A percentile compares a stretch with the other conserved stretches of the same genome.
Evolutionary conservation across 1,140 invertebrate species (phyloP).

Genomic region (Caenorhabditis elegans): WBcel235 BX284603.4:3729001-3729500

Average conservation of each 20-base stretch:
- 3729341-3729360: neutral
- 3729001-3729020: too few species aligned
- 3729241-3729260: neutral
- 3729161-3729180: neutral
- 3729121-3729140: neutral
- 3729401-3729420: neutral
- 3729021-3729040: too few species aligned
- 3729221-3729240: neutral
- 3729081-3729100: neutral
- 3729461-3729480: neutral
- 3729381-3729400: neutral
- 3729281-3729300: neutral
- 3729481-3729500: neutral
- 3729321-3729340: neutral
- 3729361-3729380: neutral
- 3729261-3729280: neutral
- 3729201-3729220: neutral
- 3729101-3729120: neutral
- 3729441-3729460: neutral
- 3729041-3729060: too few species aligned
- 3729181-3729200: neutral
- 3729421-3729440: neutral
- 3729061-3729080: neutral
- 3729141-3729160: neutral
- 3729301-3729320: neutral